Evolutionary conservation across 1,140 invertebrate species (phyloP).

Genomic region (Microplitis mediator): DNA sequence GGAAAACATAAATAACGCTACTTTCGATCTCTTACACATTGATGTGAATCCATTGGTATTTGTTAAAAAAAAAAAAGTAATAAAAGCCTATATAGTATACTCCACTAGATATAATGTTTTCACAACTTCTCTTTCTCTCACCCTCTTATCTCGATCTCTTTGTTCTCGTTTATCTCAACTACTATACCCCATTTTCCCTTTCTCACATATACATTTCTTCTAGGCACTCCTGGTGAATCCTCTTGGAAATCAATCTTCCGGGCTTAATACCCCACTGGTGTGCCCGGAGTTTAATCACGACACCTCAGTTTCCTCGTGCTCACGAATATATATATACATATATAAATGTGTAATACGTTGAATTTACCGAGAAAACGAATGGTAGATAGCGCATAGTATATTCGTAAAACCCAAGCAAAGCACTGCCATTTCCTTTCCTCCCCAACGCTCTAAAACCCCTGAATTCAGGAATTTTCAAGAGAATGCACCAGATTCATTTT

Average conservation of each 20-base stretch:
- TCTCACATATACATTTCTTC: conserved; percentile 2
- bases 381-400: background rate
- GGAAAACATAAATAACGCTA: conserved; percentile 19
- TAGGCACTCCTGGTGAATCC: conserved; percentile 3
- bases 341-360: background rate
- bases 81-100: no score
- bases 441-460: background rate
- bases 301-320: conserved; percentile 1
- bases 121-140: background rate
- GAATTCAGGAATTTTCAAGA: conserved; percentile 15
- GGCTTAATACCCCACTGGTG: conserved; percentile 11
- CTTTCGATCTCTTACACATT: conserved; percentile 21
- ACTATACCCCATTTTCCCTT: background rate
- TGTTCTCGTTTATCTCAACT: conserved; percentile 7
- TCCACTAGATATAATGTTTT: conserved; percentile 2
- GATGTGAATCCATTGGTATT: conserved; percentile 24
- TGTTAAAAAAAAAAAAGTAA: background rate
- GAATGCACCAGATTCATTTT: conserved; percentile 14
- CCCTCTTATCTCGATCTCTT: background rate
- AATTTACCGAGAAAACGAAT: background rate
- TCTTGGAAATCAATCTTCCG: conserved; percentile 24
- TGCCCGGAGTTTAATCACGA: conserved; percentile 22
- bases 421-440: no score
- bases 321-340: background rate
- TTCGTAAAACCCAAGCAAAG: background rate